phyloP scores from a whole-genome alignment of 1,140 invertebrate genomes.

The Lasioglossum albipes region DNA sequence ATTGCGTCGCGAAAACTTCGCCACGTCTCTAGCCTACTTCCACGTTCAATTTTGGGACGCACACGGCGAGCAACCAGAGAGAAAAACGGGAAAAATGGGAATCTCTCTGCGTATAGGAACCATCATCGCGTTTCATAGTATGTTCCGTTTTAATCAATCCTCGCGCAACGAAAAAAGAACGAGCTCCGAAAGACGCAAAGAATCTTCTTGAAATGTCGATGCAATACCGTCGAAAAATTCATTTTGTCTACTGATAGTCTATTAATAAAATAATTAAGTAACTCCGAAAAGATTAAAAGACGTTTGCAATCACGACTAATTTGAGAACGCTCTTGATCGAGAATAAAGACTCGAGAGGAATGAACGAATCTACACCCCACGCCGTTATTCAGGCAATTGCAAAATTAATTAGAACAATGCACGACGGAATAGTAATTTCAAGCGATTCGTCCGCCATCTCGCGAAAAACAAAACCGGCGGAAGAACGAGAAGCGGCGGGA shows the following conservation, averaged over 20 bases:
- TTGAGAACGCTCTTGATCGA: too few relatives aligned
- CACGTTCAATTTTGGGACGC: neutral
- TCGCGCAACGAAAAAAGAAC: neutral
- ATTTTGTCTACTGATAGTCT: too few relatives aligned
- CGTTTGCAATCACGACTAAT: too few relatives aligned
- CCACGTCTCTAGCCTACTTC: conserved; percentile 11
- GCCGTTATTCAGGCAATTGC: too few relatives aligned
- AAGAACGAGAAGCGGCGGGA: neutral
- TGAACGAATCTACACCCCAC: too few relatives aligned
- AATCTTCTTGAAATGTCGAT: too few relatives aligned
- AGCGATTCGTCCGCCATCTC: neutral
- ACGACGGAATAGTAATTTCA: neutral
- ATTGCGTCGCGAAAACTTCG: neutral
- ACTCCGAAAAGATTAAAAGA: too few relatives aligned
- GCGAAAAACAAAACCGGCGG: neutral
- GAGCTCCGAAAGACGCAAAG: too few relatives aligned
- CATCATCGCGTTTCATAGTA: neutral
- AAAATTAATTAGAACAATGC: too few relatives aligned
- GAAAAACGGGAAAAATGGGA: neutral
- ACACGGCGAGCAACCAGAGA: neutral
- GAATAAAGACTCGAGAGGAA: too few relatives aligned
- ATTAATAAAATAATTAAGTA: too few relatives aligned
- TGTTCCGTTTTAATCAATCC: conserved; percentile 1
- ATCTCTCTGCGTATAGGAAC: neutral
- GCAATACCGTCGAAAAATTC: too few relatives aligned